A percentile compares a stretch with the other conserved stretches of the same genome.
These are phyloP conservation scores for Tychaedon coryphoeus DNA, from an alignment of 2,113 vertebrate genomes.

Conservation along the genomic window DNA sequence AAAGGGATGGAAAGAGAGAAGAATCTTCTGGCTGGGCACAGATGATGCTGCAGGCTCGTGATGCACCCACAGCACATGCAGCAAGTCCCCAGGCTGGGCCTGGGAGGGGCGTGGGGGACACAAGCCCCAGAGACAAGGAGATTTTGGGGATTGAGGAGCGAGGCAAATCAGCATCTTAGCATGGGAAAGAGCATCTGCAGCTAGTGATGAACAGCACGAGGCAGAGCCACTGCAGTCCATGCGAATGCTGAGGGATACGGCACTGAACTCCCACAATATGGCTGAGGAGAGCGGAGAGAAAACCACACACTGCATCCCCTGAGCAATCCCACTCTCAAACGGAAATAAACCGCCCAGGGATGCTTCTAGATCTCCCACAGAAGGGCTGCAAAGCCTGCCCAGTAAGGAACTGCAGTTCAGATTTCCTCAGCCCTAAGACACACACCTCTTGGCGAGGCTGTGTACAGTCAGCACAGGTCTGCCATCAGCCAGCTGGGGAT, in stretches of 20 bases:
- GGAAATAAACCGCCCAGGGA: not conserved
- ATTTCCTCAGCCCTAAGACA: not conserved
- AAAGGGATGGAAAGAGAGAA: not conserved
- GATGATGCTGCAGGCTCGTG: not conserved
- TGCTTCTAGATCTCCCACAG: not conserved
- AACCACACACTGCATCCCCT: not conserved
- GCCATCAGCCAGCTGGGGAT: not conserved
- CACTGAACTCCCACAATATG: slow-evolving; percentile 27
- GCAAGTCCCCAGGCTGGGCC: not conserved
- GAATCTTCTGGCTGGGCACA: not conserved
- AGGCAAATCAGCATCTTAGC: not conserved
- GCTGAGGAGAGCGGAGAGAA: not conserved
- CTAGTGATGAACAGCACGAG: accelerated
- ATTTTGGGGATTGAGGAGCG: not conserved
- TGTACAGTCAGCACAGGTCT: not conserved
- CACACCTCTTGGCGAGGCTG: not conserved
- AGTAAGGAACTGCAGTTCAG: not conserved
- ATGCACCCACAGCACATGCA: not conserved
- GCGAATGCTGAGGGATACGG: not conserved
- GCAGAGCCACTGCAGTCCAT: slow-evolving; percentile 17
- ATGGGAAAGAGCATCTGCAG: not conserved
- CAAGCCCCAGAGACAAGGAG: not conserved
- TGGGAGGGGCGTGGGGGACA: not conserved
- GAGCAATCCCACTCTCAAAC: not conserved
- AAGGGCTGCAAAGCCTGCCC: not conserved